Base-by-base conservation (phyloP, 2,113 vertebrate species). In the Corvus hawaiiensis region DNA sequence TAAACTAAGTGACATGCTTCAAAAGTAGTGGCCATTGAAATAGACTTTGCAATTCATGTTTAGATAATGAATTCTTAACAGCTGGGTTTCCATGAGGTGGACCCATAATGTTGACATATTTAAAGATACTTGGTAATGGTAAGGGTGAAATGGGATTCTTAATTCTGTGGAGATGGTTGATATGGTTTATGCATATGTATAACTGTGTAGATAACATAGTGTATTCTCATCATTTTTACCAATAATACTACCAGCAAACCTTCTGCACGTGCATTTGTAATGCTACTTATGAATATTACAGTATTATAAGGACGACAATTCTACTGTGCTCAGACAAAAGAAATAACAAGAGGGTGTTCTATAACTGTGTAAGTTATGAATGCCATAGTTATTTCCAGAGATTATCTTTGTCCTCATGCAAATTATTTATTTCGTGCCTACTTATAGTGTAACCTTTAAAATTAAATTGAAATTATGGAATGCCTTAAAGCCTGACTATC, bases 391-490 rank as follows among this genome's bases (percentile, higher is more conserved):
- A 81, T 79, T 90, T 87, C 78, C 30, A 1, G 67, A 89, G 27
- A 91, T 94, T 92, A 76, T 91, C 80, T 93, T 96, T 96, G 80
- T 95, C 64, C 39, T 94, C 68, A 66, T 81, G 75, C 75, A 96
- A 95, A 92, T 96, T 97, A 92, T 92, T 95, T 97, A 91, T 85
- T 89, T 91, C 76, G 46, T 79, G 56, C 51, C 88, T 92, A 58
- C 61, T 95, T 93, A 63, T 6, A 95, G 63, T 63, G 33, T 61
- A 95, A 68, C 75, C 68, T 92, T 95, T 91, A 78, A 95, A 96
- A 97, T 90, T 30, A 95, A 96, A 95, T 59, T 86, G 81, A 95
- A 97, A 93, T 95, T 91, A 88, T 67, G 68, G 87, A 92, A 93
- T 82, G 78, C 75, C 74, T 93, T 93, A 93, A 93, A 95, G 61